These are phyloP conservation scores for Anabacerthia variegaticeps DNA, from an alignment of 2,797 vertebrate species.

Conservation along the genomic window DNA sequence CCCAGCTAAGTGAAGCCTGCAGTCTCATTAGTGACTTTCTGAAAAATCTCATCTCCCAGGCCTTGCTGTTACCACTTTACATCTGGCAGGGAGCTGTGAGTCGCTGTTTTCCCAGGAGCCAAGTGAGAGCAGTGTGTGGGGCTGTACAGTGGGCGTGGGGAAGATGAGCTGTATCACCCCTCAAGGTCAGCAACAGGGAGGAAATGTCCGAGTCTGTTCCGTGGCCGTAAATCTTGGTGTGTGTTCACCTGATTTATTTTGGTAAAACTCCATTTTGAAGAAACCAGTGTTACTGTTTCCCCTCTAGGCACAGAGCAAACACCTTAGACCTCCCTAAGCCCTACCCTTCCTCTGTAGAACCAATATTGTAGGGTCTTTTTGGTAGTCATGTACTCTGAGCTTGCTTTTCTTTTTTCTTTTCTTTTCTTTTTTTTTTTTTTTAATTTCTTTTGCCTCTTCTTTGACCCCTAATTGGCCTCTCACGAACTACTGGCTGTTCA, in stretches of 20 bases:
- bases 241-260: neutral
- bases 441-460: neutral
- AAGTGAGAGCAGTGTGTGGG: neutral
- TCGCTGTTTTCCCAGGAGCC: neutral
- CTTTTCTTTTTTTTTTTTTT: neutral
- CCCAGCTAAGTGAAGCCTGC: neutral
- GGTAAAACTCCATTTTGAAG: neutral
- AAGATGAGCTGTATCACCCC: accelerated
- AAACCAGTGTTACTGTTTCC: neutral
- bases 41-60: neutral
- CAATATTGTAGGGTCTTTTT: neutral
- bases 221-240: neutral
- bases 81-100: neutral
- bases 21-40: neutral
- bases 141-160: accelerated
- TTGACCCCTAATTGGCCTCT: neutral
- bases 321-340: neutral
- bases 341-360: neutral
- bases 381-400: neutral
- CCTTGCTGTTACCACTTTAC: neutral
- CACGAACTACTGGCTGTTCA: neutral
- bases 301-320: neutral
- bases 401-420: neutral
- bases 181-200: neutral
- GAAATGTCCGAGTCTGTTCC: neutral